These are phyloP conservation scores for Condylura cristata DNA, from an alignment of 2,113 vertebrate species.

Conservation along the genomic window DNA sequence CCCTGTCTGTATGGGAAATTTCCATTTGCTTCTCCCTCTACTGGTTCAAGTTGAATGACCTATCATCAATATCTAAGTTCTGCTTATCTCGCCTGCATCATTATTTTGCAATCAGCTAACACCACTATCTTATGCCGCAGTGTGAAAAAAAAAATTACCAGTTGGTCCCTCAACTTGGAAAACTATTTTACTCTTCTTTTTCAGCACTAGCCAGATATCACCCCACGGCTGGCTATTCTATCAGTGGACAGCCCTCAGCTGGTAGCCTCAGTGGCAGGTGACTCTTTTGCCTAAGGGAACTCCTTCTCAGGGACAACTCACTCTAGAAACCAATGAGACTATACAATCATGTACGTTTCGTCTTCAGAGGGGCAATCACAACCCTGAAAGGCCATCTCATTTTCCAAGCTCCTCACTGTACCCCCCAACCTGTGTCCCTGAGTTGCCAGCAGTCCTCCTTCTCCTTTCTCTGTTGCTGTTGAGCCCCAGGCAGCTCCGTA, in stretches of 20 bases:
- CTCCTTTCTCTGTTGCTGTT: not conserved
- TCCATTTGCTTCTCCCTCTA: not conserved
- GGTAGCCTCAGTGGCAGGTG: not conserved
- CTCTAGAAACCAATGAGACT: not conserved
- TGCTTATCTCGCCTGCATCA: not conserved
- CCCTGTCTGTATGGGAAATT: not conserved
- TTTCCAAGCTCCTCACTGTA: not conserved
- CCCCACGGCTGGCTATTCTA: not conserved
- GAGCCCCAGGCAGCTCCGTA: not conserved
- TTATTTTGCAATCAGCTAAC: not conserved
- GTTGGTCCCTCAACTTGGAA: not conserved
- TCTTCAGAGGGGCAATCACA: not conserved
- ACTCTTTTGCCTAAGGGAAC: not conserved
- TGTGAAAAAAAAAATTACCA: not conserved
- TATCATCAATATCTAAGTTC: not conserved
- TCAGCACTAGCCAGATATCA: not conserved
- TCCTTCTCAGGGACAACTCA: not conserved
- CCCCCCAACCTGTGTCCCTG: not conserved
- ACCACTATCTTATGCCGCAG: not conserved
- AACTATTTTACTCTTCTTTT: not conserved
- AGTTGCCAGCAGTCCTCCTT: not conserved
- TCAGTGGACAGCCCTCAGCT: not conserved
- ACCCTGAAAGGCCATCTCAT: not conserved
- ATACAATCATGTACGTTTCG: not conserved
- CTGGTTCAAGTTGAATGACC: not conserved